Conservation (phyloP, 2,888 invertebrate genomes). For the Melanostoma scalare region DNA sequence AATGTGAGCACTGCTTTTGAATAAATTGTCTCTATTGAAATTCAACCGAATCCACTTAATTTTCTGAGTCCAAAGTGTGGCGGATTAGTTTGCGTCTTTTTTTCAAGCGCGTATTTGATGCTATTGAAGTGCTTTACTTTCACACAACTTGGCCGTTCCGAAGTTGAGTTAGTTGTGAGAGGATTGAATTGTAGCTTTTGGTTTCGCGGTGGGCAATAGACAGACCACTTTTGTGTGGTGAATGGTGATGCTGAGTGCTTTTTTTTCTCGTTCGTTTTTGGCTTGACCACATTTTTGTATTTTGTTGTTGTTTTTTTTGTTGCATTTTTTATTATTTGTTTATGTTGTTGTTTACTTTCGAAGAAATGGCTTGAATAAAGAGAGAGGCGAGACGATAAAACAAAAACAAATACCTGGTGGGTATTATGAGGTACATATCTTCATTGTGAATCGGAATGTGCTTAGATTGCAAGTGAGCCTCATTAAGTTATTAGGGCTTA, state of each 20-base stretch:
- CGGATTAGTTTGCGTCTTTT: slow-evolving; percentile 39
- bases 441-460: slow-evolving; percentile 49
- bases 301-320: slow-evolving; percentile 46
- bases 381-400: background rate
- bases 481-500: slow-evolving; percentile 48
- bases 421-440: slow-evolving; percentile 17
- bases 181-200: slow-evolving; percentile 58
- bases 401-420: slow-evolving; percentile 26
- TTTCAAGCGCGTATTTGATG: slow-evolving; percentile 10
- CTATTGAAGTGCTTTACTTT: slow-evolving; percentile 26
- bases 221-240: slow-evolving; percentile 13
- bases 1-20: no score
- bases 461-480: slow-evolving; percentile 63
- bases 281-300: slow-evolving; percentile 21
- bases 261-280: slow-evolving; percentile 11
- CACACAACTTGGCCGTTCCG: slow-evolving; percentile 61
- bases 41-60: slow-evolving; percentile 10
- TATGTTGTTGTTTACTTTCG: slow-evolving; percentile 63
- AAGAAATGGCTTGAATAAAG: slow-evolving; percentile 41
- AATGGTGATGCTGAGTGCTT: slow-evolving; percentile 38
- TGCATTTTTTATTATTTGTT: slow-evolving; percentile 42
- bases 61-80: no score
- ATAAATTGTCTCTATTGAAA: background rate
- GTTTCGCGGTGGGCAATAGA: slow-evolving; percentile 43
- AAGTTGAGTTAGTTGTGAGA: slow-evolving; percentile 65